These are phyloP conservation scores for Axea sp. DNA, from an alignment of 2,888 invertebrate species.

Conservation along the genomic window DNA sequence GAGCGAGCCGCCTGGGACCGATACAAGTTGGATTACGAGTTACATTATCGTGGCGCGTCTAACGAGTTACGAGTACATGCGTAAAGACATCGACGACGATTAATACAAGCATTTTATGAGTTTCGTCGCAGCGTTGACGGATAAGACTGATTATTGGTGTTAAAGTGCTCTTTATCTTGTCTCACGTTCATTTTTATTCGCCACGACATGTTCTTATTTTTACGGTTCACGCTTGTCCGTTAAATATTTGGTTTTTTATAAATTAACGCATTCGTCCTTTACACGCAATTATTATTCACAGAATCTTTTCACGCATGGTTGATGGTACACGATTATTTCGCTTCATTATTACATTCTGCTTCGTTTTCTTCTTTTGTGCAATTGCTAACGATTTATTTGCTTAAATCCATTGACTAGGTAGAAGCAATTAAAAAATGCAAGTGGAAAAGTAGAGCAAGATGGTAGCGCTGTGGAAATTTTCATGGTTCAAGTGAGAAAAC, in stretches of 20 bases:
- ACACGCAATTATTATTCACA: slow-evolving; percentile 19
- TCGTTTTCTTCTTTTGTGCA: too few relatives aligned
- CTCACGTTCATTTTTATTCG: slow-evolving; percentile 57
- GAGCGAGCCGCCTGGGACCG: slow-evolving; percentile 63
- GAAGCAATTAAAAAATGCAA: too few relatives aligned
- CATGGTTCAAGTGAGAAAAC: slow-evolving; percentile 11
- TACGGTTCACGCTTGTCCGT: slow-evolving; percentile 30
- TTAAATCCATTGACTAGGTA: too few relatives aligned
- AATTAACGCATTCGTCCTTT: slow-evolving; percentile 14
- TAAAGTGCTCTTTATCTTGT: slow-evolving; percentile 62
- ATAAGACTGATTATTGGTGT: slow-evolving; percentile 63
- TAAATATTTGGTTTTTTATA: slow-evolving; percentile 41
- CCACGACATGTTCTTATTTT: slow-evolving; percentile 48
- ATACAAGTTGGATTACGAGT: slow-evolving; percentile 63
- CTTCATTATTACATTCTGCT: too few relatives aligned
- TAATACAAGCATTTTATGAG: slow-evolving; percentile 58
- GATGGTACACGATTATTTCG: too few relatives aligned
- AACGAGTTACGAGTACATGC: slow-evolving; percentile 64
- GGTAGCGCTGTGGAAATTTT: slow-evolving; percentile 15
- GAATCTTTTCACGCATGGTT: slow-evolving; percentile 10
- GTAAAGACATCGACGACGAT: slow-evolving; percentile 63
- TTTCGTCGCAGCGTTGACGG: slow-evolving; percentile 57
- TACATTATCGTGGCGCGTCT: slow-evolving; percentile 63
- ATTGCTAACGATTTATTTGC: too few relatives aligned
- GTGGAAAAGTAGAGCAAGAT: too few relatives aligned